Percentiles rank a stretch among this genome's conserved stretches.
These are phyloP conservation scores for Nephrocerus scutellatus DNA, from an alignment of 2,888 invertebrate species.

Conservation along the genomic window DNA sequence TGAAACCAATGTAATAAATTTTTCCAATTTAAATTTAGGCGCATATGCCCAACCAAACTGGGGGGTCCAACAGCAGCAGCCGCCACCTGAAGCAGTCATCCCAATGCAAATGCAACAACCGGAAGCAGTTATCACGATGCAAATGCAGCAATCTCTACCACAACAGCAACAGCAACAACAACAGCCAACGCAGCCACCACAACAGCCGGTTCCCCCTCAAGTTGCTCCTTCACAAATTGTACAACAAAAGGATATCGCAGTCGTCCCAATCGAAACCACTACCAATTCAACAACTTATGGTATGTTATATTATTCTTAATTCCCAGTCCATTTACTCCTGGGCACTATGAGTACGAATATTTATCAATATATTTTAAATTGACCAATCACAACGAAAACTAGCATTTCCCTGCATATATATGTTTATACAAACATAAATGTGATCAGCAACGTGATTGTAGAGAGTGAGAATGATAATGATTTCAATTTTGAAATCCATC, in stretches of 20 bases:
- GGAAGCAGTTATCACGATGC: conserved; percentile 9
- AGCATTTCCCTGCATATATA: no score
- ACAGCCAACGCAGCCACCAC: conserved; percentile 10
- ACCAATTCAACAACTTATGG: conserved; percentile 40
- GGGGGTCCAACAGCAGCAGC: conserved; percentile 18
- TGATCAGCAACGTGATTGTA: no score
- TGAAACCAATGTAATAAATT: no score
- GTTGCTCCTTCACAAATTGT: conserved; percentile 1
- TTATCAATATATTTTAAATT: no score
- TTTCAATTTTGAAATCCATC: no score
- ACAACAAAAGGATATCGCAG: conserved; percentile 19
- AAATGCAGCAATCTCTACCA: conserved; percentile 14
- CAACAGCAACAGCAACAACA: conserved; percentile 8
- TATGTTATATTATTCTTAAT: no score
- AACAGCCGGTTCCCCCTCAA: conserved; percentile 15
- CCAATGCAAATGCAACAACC: conserved; percentile 9
- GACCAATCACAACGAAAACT: no score
- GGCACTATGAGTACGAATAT: no score
- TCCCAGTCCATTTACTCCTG: no score
- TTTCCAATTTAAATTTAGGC: no score
- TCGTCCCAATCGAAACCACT: conserved; percentile 22
- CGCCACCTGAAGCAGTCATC: conserved; percentile 20
- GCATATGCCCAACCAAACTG: conserved; percentile 16
- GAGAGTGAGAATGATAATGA: no score
- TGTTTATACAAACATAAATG: no score